Evolutionary conservation across 2,113 vertebrate species (phyloP).

Genomic region (Scytalopus superciliaris): DNA sequence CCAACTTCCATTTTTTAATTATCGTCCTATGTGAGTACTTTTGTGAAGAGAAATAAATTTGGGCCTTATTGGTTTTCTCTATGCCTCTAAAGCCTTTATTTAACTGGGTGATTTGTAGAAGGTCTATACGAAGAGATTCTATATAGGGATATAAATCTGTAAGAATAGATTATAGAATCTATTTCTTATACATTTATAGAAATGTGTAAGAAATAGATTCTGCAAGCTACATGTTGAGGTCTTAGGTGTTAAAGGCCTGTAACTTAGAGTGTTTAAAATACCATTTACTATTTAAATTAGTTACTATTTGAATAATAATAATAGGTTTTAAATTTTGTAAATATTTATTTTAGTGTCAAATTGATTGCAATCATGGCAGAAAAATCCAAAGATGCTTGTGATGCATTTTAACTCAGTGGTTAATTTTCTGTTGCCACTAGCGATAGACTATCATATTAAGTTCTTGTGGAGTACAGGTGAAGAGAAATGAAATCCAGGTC

Average conservation of each 20-base stretch:
- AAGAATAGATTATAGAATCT: neutral
- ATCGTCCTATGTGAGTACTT: neutral
- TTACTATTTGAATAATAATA: neutral
- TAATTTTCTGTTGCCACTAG: neutral
- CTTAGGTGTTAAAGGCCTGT: neutral
- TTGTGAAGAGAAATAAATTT: neutral
- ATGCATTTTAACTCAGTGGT: neutral
- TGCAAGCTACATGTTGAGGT: neutral
- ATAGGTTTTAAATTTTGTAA: neutral
- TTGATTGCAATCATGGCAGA: neutral
- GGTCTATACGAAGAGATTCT: neutral
- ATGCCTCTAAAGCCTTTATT: neutral
- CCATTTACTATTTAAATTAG: neutral
- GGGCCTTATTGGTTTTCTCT: neutral
- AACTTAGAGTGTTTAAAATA: neutral
- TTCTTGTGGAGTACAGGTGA: neutral
- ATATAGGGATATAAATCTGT: neutral
- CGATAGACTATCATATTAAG: neutral
- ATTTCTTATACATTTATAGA: neutral
- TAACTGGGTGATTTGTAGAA: neutral
- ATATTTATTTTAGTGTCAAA: neutral
- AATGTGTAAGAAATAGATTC: neutral
- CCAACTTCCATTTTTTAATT: neutral
- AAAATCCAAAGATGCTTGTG: neutral
- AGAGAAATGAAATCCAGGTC: neutral